phyloP scores from a whole-genome alignment of 2,888 invertebrate genomes.

The Polyploca ridens region DNA sequence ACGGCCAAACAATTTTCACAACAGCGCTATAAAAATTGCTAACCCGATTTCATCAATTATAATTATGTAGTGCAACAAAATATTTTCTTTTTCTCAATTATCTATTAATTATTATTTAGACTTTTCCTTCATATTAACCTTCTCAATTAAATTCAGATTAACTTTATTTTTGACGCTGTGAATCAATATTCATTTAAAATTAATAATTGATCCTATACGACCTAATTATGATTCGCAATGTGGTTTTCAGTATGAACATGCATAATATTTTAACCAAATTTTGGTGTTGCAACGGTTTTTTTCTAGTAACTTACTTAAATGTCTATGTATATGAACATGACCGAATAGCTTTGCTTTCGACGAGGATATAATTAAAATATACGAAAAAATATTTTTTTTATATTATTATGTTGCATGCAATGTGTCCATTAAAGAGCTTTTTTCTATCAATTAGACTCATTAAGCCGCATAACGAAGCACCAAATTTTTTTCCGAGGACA shows the following conservation, averaged over 20 bases:
- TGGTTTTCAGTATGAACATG: no score
- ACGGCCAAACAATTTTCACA: conserved; percentile 17
- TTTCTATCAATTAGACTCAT: no score
- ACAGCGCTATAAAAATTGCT: conserved; percentile 10
- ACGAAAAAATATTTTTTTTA: no score
- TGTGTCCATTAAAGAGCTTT: background rate
- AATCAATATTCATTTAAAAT: background rate
- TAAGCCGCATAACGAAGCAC: no score
- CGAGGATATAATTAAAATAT: conserved; percentile 14
- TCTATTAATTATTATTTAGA: background rate
- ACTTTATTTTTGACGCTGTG: background rate
- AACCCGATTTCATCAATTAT: conserved; percentile 13
- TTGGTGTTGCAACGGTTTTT: background rate
- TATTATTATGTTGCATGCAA: no score
- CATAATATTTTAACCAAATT: no score
- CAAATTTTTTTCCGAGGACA: no score
- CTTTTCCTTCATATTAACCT: background rate
- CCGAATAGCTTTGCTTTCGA: background rate
- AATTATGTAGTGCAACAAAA: background rate
- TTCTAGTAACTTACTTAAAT: background rate
- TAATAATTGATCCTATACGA: no score
- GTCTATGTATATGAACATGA: background rate
- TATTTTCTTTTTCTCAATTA: background rate
- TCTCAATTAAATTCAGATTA: no score
- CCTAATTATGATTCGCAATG: no score